These are phyloP conservation scores for Parnassius apollo DNA, from an alignment of 2,888 invertebrate species.

Conservation along the genomic window DNA sequence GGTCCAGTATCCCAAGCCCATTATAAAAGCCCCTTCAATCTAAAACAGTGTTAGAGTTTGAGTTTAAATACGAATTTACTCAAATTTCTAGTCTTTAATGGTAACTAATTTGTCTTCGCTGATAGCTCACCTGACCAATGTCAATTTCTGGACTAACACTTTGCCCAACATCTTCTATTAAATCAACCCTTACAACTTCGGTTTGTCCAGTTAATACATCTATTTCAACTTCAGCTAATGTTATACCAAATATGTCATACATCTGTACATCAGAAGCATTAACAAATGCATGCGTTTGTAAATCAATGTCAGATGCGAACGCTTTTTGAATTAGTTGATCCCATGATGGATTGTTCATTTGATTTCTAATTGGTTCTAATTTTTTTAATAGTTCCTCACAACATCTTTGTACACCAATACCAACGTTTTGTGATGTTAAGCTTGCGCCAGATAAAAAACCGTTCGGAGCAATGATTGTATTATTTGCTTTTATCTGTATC, in stretches of 20 bases:
- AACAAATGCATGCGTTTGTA: conserved; percentile 77
- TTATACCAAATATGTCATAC: conserved; percentile 82
- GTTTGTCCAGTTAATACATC: conserved; percentile 90
- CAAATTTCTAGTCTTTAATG: neutral
- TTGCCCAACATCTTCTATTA: conserved; percentile 85
- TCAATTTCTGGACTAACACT: conserved; percentile 86
- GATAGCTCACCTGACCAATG: conserved; percentile 81
- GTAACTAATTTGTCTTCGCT: neutral
- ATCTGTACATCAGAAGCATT: conserved; percentile 55
- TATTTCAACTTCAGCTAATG: conserved; percentile 85
- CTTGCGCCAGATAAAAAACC: conserved; percentile 84
- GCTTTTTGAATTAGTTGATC: conserved; percentile 77
- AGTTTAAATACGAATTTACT: neutral
- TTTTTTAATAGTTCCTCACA: conserved; percentile 47
- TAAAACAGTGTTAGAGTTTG: conserved; percentile 27
- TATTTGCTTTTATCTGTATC: conserved; percentile 84
- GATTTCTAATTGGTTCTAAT: conserved; percentile 64
- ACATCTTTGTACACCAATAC: conserved; percentile 43
- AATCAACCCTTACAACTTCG: conserved; percentile 82
- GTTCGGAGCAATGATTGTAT: conserved; percentile 84
- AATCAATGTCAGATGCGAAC: conserved; percentile 67
- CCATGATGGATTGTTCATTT: conserved; percentile 78
- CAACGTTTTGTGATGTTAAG: conserved; percentile 51
- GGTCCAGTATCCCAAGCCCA: conserved; percentile 84
- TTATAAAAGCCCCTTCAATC: conserved; percentile 85